phyloP scores from a whole-genome alignment of 2,113 vertebrate genomes.

The Pangasianodon hypophthalmus region DNA sequence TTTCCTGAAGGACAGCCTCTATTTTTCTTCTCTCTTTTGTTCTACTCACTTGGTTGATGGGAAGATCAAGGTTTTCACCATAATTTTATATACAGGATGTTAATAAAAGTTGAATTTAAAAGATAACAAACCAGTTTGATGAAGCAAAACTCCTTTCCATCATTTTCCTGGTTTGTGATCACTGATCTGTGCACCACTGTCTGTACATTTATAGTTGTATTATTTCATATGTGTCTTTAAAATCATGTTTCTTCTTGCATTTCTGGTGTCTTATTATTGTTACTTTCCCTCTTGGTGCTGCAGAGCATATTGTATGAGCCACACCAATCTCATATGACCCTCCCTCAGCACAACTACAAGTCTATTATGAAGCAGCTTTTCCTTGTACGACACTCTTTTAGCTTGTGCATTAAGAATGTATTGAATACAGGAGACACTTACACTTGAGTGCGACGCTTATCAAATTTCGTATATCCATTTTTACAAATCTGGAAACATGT shows the following conservation, averaged over 20 bases:
- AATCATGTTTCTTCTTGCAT: not conserved
- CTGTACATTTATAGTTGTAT: not conserved
- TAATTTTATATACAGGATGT: conserved; percentile 23
- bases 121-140: conserved; percentile 8
- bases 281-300: not conserved
- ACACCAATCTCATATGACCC: conserved; percentile 3
- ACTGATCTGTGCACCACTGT: not conserved
- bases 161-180: conserved; percentile 14
- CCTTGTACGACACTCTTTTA: conserved; percentile 21
- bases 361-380: conserved; percentile 42
- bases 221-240: not conserved
- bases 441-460: conserved; percentile 56
- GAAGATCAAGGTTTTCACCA: conserved; percentile 7
- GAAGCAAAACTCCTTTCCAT: not conserved
- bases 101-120: conserved; percentile 23
- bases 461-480: conserved; percentile 57
- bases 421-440: conserved; percentile 43
- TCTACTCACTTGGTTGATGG: not conserved
- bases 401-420: conserved; percentile 41
- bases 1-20: conserved; percentile 3
- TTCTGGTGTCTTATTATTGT: not conserved
- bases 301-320: conserved; percentile 21
- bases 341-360: conserved; percentile 18
- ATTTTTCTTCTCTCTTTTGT: not conserved
- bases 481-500: conserved; percentile 62